A percentile compares a stretch with the other conserved stretches of the same genome.
Conservation (phyloP, 35 echinoderm and acorn worm species). For the Anneissia japonica region DNA sequence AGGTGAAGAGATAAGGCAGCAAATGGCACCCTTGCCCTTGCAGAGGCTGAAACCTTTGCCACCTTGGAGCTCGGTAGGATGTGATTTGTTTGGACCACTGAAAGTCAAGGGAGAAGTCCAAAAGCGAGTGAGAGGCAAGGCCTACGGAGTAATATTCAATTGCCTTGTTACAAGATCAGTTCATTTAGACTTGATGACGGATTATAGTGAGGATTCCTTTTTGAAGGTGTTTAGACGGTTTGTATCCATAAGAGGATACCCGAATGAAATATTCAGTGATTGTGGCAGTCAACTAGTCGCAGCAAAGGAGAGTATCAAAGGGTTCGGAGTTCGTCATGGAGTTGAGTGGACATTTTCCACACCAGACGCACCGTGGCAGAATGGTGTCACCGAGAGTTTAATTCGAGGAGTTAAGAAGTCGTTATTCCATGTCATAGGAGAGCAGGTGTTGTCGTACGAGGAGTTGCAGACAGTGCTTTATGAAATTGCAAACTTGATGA, state of each 20-base stretch:
- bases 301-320: neutral
- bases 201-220: constrained; percentile 12
- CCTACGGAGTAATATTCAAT: constrained; percentile 16
- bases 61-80: neutral
- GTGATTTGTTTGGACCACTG: constrained; percentile 7
- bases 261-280: constrained; percentile 11
- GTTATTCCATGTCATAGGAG: constrained; percentile 20
- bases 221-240: constrained; percentile 9
- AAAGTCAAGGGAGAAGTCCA: neutral
- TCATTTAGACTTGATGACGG: constrained; percentile 1
- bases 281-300: neutral
- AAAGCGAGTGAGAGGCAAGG: neutral
- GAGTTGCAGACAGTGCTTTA: constrained; percentile 38
- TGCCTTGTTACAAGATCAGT: constrained; percentile 24
- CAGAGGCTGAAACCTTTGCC: neutral
- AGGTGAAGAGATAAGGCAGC: neutral
- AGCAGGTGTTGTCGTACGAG: constrained; percentile 3
- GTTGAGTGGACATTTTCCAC: constrained; percentile 43
- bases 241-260: constrained; percentile 1
- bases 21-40: neutral
- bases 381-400: constrained; percentile 35
- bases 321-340: constrained; percentile 20
- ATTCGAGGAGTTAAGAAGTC: constrained; percentile 8
- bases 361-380: constrained; percentile 46
- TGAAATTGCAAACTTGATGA: constrained; percentile 31